These are phyloP conservation scores for Pantherophis alleghaniensis DNA, from an alignment of 2,797 vertebrate species.

Conservation along the genomic window DNA sequence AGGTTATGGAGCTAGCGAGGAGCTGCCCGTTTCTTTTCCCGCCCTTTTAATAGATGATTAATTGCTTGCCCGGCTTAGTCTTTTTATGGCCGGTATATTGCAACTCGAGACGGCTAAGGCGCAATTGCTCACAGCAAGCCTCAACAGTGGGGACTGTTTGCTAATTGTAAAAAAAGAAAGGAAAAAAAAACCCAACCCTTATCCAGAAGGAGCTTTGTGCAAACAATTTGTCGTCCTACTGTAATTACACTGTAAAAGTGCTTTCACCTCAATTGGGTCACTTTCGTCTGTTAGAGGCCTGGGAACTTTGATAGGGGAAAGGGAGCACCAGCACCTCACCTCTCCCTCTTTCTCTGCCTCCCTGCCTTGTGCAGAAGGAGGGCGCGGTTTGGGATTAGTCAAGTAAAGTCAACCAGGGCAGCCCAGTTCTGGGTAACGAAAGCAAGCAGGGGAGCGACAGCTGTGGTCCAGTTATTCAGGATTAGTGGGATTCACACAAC, in stretches of 20 bases:
- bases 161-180: conserved; percentile 64
- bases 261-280: conserved; percentile 56
- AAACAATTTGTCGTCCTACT: conserved; percentile 72
- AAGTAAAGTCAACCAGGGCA: conserved; percentile 12
- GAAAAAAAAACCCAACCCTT: conserved; percentile 52
- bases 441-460: neutral
- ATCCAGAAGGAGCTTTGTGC: conserved; percentile 73
- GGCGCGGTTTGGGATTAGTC: neutral
- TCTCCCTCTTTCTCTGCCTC: too few species aligned
- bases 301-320: conserved; percentile 18
- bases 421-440: neutral
- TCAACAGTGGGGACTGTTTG: conserved; percentile 73
- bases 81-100: conserved; percentile 77
- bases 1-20: conserved; percentile 48
- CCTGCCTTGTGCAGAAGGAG: too few species aligned
- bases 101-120: conserved; percentile 56
- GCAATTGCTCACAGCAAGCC: conserved; percentile 67
- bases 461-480: neutral
- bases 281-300: conserved; percentile 61
- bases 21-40: conserved; percentile 49
- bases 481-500: neutral
- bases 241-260: conserved; percentile 72
- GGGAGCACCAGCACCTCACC: neutral
- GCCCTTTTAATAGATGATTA: conserved; percentile 78
- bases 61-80: conserved; percentile 73